Percentiles rank a stretch among this genome's conserved stretches.
phyloP scores from a whole-genome alignment of 2,113 vertebrate genomes.

The Macquaria ambigua region DNA sequence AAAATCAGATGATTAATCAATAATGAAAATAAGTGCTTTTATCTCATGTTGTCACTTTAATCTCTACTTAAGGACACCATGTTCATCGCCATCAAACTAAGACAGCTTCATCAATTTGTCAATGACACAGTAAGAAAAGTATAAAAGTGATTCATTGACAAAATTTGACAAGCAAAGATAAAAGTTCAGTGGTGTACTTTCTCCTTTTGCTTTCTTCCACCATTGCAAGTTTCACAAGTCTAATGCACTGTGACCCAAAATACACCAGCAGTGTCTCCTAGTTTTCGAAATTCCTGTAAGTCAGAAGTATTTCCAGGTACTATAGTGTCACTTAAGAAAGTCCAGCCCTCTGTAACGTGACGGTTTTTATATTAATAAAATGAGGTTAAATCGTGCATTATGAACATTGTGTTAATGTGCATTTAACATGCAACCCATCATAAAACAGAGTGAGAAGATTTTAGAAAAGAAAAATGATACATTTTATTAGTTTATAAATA shows the following conservation, averaged over 20 bases:
- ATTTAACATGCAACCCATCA: background rate
- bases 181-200: background rate
- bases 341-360: background rate
- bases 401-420: background rate
- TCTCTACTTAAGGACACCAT: background rate
- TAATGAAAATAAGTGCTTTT: background rate
- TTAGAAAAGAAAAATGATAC: background rate
- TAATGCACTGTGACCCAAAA: background rate
- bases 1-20: background rate
- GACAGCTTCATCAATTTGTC: background rate
- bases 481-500: background rate
- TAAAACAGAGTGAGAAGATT: background rate
- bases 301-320: slow-evolving; percentile 22
- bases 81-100: background rate
- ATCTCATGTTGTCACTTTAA: background rate
- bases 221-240: slow-evolving; percentile 1
- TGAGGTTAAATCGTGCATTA: background rate
- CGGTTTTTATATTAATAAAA: background rate
- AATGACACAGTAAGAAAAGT: background rate
- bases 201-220: background rate
- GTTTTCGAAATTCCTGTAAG: slow-evolving; percentile 34
- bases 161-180: background rate
- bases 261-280: background rate
- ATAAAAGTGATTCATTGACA: background rate
- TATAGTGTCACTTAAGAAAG: background rate